Base-by-base conservation (phyloP, 2,888 invertebrate genomes). In the Rosalia funebris region DNA sequence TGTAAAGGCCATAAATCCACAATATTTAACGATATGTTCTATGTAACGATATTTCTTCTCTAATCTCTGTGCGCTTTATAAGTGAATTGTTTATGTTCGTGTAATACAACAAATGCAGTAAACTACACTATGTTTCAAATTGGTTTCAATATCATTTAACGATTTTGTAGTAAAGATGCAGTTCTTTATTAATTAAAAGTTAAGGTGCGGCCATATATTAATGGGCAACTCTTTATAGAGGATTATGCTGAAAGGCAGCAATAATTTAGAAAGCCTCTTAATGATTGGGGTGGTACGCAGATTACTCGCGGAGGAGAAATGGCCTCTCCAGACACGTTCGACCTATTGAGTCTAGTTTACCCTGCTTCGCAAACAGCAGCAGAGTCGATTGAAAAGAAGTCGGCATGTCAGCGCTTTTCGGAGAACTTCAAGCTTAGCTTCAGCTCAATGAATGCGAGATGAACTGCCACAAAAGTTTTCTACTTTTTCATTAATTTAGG, bases 401-500 rank as follows among this genome's bases (percentile, higher is more conserved):
- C 59, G 25, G 54, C 44, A 53, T 44, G 60, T 63, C 60, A 60
- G 63, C 63, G 48, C 17, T 63, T 60, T 63, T 48, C 56, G 48
- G 55, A 36, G 44, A 55, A 20, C 44, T 17, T 25, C 36, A 11
- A n/a, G 39, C 39, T 50, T 12, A 19, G 15, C 54, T 47, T 14
- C n/a, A 36, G 42, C 12, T 46, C 54, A 45, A 54, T 54, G 59
- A 59, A 59, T 47, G 59, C 41, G 20, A 36, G 58, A 58, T 46
- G 58, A 57, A 58, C 59, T 47, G 19, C 47, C 52, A 42, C 47
- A 48, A 31, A 57, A 57, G 41, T 57, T 57, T 57, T 25, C 17
- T 41, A 48, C 41, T 57, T 57, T 48, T 48, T 50, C 50, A 57
- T 57, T 57, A 57, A 57, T 57, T 57, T 57, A 44, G 44, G 57